Conservation (phyloP, 2,888 invertebrate species). For the Atrina japonica region DNA sequence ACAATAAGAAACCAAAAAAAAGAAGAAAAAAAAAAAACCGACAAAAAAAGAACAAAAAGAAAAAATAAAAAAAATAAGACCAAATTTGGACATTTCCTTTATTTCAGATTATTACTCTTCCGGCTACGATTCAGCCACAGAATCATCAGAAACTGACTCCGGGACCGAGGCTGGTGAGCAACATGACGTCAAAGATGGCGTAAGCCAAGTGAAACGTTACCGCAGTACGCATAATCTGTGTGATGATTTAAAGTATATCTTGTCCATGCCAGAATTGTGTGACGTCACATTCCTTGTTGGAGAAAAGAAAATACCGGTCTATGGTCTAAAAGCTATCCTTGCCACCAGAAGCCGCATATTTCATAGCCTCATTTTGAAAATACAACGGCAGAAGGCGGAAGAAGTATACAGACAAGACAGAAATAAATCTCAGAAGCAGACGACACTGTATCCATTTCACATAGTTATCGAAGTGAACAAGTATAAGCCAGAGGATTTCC, state of each 20-base stretch:
- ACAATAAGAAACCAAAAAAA: too few relatives aligned
- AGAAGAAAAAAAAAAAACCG: too few relatives aligned
- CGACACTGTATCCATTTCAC: neutral
- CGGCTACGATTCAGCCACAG: slow-evolving; percentile 20
- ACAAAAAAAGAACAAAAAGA: too few relatives aligned
- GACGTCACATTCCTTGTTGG: slow-evolving; percentile 27
- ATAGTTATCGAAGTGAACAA: slow-evolving; percentile 19
- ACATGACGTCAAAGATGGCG: neutral
- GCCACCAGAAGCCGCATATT: slow-evolving; percentile 17
- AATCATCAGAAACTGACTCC: neutral
- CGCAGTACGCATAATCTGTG: slow-evolving; percentile 13
- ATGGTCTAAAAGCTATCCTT: slow-evolving; percentile 19
- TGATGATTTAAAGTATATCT: slow-evolving; percentile 16
- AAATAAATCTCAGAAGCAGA: neutral
- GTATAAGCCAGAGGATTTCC: slow-evolving; percentile 19
- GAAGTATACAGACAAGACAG: too few relatives aligned
- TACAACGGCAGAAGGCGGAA: neutral
- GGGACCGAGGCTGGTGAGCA: neutral
- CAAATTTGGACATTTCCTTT: too few relatives aligned
- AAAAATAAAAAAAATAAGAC: too few relatives aligned
- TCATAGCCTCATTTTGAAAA: slow-evolving; percentile 10
- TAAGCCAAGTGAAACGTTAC: slow-evolving; percentile 12
- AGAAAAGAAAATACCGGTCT: slow-evolving; percentile 17
- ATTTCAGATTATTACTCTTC: slow-evolving; percentile 12
- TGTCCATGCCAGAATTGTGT: slow-evolving; percentile 29